A percentile compares a stretch with the other conserved stretches of the same genome.
phyloP scores from a whole-genome alignment of 2,888 invertebrate species.

The Oasisia sp. region DNA sequence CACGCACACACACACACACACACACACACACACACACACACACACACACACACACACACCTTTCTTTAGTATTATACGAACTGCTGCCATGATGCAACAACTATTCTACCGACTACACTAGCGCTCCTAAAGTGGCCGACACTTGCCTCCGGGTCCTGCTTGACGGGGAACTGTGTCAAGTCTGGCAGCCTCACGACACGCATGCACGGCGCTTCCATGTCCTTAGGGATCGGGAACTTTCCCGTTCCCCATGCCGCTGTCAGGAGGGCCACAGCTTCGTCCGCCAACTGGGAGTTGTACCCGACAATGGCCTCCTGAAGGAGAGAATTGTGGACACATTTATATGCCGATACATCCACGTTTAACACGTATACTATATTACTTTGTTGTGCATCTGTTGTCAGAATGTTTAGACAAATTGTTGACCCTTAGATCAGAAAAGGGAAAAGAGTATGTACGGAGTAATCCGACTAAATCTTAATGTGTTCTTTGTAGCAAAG shows the following conservation, averaged over 20 bases:
- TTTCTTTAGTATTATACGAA: neutral
- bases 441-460: too few species aligned
- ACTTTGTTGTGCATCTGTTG: too few species aligned
- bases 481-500: neutral
- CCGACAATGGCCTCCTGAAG: constrained; percentile 34
- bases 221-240: constrained; percentile 42
- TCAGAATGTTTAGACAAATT: too few species aligned
- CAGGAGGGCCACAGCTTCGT: constrained; percentile 42
- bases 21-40: too few species aligned
- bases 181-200: constrained; percentile 44
- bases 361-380: neutral
- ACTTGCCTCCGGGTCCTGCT: neutral
- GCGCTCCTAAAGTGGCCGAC: neutral
- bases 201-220: constrained; percentile 50
- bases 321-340: neutral
- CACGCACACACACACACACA: too few species aligned
- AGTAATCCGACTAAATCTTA: too few species aligned
- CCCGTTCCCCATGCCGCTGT: constrained; percentile 41
- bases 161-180: constrained; percentile 29
- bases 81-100: neutral
- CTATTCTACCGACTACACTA: neutral
- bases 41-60: neutral
- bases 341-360: neutral
- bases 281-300: constrained; percentile 40
- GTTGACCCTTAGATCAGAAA: too few species aligned